phyloP scores from a whole-genome alignment of 2,797 vertebrate genomes.

The Acipenser transmontanus region DNA sequence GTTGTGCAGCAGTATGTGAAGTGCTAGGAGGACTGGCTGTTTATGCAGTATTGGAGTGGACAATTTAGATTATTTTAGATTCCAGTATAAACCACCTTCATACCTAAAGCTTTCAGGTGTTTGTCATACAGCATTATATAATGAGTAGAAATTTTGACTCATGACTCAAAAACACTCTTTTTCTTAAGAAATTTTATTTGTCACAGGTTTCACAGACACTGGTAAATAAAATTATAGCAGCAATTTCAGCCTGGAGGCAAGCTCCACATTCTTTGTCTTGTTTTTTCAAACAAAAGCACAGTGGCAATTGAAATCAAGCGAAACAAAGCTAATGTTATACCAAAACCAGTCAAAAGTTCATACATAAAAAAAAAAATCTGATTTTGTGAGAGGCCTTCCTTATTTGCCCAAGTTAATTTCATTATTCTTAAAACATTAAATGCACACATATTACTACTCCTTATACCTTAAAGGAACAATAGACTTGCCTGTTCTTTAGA shows the following conservation, averaged over 20 bases:
- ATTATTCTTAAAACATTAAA: conserved; percentile 10
- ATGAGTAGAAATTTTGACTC: no score
- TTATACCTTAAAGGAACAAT: neutral
- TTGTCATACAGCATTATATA: no score
- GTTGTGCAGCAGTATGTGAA: no score
- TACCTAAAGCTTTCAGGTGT: no score
- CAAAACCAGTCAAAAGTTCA: conserved; percentile 32
- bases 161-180: conserved; percentile 7
- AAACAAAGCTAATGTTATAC: conserved; percentile 37
- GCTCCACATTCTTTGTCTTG: conserved; percentile 50
- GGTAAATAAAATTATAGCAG: conserved; percentile 57
- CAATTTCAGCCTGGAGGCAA: conserved; percentile 53
- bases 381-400: conserved; percentile 2
- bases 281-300: conserved; percentile 46
- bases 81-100: no score
- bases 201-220: conserved; percentile 43
- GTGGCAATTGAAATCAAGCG: conserved; percentile 40
- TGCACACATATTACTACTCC: neutral
- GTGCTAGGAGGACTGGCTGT: no score
- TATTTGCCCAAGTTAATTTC: conserved; percentile 3
- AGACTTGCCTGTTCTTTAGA: conserved; percentile 20
- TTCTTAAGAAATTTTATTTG: conserved; percentile 47
- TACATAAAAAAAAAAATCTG: conserved; percentile 28
- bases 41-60: no score
- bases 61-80: no score